phyloP scores from a whole-genome alignment of 2,113 vertebrate genomes.

The Takifugu bimaculatus region DNA sequence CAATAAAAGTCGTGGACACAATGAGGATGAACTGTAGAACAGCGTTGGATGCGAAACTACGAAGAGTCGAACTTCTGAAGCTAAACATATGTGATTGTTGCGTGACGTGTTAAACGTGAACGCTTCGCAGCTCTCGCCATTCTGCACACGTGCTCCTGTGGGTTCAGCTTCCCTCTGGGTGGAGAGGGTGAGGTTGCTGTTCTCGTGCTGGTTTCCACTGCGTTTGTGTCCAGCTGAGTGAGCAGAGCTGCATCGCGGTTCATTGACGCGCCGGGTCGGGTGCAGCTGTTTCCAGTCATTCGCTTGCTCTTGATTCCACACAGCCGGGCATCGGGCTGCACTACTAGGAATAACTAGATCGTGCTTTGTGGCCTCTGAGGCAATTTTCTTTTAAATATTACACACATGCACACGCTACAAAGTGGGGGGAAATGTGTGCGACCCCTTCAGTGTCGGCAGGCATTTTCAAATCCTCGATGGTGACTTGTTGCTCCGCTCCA shows the following conservation, averaged over 20 bases:
- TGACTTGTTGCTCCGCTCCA: conserved; percentile 25
- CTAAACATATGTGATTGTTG: neutral
- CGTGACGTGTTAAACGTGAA: neutral
- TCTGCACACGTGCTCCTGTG: conserved; percentile 36
- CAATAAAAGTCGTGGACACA: too few relatives aligned
- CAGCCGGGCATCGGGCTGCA: conserved; percentile 31
- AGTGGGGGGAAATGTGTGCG: neutral
- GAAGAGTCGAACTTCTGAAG: conserved; percentile 12
- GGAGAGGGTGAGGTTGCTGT: conserved; percentile 10
- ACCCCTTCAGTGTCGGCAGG: conserved; percentile 17
- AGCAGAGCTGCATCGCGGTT: conserved; percentile 40
- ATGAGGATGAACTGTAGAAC: too few relatives aligned
- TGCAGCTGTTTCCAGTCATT: conserved; percentile 43
- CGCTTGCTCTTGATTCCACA: conserved; percentile 48
- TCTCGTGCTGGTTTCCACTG: conserved; percentile 27
- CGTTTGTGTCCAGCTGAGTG: conserved; percentile 27
- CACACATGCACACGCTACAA: neutral
- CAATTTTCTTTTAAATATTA: neutral
- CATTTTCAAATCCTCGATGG: conserved; percentile 26
- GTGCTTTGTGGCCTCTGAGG: conserved; percentile 13
- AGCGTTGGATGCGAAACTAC: too few relatives aligned
- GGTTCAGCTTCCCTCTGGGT: conserved; percentile 37
- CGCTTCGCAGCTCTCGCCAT: neutral
- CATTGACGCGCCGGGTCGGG: conserved; percentile 49
- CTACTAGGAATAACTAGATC: conserved; percentile 20